Base-by-base conservation (phyloP, 2,888 invertebrate genomes). In the Cylloceria caligata region DNA sequence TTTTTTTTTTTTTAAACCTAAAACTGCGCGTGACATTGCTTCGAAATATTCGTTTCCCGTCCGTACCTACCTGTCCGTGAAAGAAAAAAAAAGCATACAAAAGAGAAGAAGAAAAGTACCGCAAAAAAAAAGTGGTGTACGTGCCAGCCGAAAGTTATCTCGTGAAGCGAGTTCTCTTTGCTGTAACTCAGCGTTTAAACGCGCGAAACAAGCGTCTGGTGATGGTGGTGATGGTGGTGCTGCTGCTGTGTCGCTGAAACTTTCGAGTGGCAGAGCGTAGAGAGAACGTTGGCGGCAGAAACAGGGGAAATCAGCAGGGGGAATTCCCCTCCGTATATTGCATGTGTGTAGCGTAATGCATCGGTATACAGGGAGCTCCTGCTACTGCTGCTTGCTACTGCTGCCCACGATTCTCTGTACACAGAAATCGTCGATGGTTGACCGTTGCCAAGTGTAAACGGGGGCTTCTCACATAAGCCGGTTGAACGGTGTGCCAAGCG, bases 381-480 rank as follows among this genome's bases (percentile, higher is more conserved):
- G 34, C 57, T 57, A 21, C 16, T 62, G 60, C 60, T 39, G 19
- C 7, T 24, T 27, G 27, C 55, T 30, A 13, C 5, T 19, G 36
- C 39, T 69, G 5, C 55, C 69, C 24, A 69, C 55, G 69, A 55
- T 55, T 69, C 55, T 39, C 62, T 16, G 36, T 16, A 36, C 68
- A 52, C 68, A 9, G 16, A 42, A 72, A 77, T 78, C 72, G 71
- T 45, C 79, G 71, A 82, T 79, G 84, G 84, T 81, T 85, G 85
- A 80, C 82, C 85, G 83, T 86, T 86, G 81, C 84, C 86, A 84
- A 86, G 86, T 82, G 81, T 86, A 80, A 86, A 87, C 84, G 85
- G 86, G 79, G 81, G 80, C 83, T 83, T 74, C 74, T 75, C 73
- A 49, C 77, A 77, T 86, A 82, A 84, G 83, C 73, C 80, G 72